A percentile compares a stretch with the other conserved stretches of the same genome.
These are phyloP conservation scores for Discoglossus pictus DNA, from an alignment of 2,797 vertebrate genomes.

Conservation along the genomic window DNA sequence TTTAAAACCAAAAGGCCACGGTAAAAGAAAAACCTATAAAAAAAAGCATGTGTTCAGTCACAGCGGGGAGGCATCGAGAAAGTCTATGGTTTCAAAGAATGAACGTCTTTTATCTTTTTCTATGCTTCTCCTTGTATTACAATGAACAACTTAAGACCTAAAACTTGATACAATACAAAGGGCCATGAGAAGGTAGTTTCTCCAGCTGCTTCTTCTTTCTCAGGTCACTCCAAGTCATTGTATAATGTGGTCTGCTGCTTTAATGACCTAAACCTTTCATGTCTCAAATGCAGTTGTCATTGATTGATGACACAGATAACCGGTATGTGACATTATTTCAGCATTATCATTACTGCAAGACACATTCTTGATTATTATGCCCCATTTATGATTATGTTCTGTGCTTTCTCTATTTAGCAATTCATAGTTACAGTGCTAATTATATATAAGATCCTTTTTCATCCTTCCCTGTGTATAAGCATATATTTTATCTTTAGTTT, in stretches of 20 bases:
- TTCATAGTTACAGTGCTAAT: slow-evolving; percentile 52
- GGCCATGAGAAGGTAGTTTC: slow-evolving; percentile 4
- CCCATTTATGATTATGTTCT: slow-evolving; percentile 25
- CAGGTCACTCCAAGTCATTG: not conserved
- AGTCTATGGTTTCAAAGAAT: too few relatives aligned
- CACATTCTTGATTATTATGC: too few relatives aligned
- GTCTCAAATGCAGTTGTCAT: not conserved
- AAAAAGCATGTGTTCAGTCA: too few relatives aligned
- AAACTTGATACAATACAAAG: too few relatives aligned
- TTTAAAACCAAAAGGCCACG: too few relatives aligned
- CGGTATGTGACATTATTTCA: not conserved
- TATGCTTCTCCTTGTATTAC: too few relatives aligned
- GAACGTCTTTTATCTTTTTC: too few relatives aligned
- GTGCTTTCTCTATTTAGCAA: slow-evolving; percentile 30
- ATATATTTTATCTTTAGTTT: slow-evolving; percentile 34
- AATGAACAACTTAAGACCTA: too few relatives aligned
- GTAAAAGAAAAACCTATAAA: too few relatives aligned
- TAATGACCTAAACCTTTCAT: slow-evolving; percentile 26
- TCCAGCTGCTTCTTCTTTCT: not conserved
- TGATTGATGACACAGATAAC: slow-evolving; percentile 16
- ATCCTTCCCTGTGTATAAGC: slow-evolving; percentile 47
- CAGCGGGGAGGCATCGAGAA: too few relatives aligned
- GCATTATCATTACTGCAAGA: rapidly evolving
- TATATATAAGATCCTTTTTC: slow-evolving; percentile 36
- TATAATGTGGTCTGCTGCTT: slow-evolving; percentile 3